Conservation (phyloP, 2,797 vertebrate genomes). For the Cirrhinus mrigala region DNA sequence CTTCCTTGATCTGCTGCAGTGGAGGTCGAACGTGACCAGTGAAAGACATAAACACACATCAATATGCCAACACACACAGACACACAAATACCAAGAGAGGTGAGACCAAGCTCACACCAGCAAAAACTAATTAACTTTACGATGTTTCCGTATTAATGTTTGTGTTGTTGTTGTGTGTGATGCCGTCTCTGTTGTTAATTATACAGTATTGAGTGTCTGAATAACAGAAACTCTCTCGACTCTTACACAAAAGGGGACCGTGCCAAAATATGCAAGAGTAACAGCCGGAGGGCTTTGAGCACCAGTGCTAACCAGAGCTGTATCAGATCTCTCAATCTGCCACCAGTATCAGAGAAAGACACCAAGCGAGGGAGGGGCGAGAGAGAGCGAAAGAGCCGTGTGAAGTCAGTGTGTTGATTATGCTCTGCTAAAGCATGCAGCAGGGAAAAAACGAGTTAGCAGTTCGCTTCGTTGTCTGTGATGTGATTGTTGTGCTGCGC, state of each 20-base stretch:
- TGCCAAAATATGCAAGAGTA: slow-evolving; percentile 80
- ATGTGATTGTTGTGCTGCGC: slow-evolving; percentile 77
- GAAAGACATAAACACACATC: slow-evolving; percentile 47
- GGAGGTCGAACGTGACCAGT: slow-evolving; percentile 64
- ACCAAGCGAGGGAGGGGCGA: slow-evolving; percentile 71
- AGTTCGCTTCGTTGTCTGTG: slow-evolving; percentile 77
- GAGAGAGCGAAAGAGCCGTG: slow-evolving; percentile 74
- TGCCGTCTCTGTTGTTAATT: slow-evolving; percentile 63
- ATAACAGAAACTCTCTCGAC: slow-evolving; percentile 64
- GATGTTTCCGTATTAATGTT: slow-evolving; percentile 67
- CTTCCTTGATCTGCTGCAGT: slow-evolving; percentile 67
- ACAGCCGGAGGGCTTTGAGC: slow-evolving; percentile 62
- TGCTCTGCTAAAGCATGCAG: slow-evolving; percentile 83
- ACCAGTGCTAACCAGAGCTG: slow-evolving; percentile 38
- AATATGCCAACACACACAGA: slow-evolving; percentile 32
- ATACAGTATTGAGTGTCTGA: slow-evolving; percentile 64
- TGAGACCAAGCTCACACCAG: slow-evolving; percentile 73
- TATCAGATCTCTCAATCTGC: slow-evolving; percentile 52
- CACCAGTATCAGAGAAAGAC: slow-evolving; percentile 38
- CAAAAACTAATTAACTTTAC: slow-evolving; percentile 71
- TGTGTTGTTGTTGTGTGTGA: slow-evolving; percentile 68
- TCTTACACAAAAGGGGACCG: slow-evolving; percentile 55
- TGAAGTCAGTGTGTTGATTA: slow-evolving; percentile 75
- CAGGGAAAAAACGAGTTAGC: slow-evolving; percentile 74
- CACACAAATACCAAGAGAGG: slow-evolving; percentile 59